Evolutionary conservation across 2,888 invertebrate genomes (phyloP), one percentile per base, ranked within the genome.

Genomic region (Thumatha senex): DNA sequence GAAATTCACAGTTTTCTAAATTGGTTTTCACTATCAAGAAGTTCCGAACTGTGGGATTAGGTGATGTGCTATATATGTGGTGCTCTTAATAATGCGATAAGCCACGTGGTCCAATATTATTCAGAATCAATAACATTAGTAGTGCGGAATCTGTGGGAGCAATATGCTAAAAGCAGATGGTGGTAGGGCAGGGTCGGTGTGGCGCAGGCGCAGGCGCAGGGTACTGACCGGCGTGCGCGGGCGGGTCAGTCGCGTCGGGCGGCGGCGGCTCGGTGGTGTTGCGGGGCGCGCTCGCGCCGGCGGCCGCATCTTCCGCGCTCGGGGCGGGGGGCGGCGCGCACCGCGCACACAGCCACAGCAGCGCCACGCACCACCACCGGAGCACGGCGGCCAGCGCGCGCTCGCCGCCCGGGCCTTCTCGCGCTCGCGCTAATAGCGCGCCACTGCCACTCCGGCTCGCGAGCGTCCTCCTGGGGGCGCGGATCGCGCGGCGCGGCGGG

Each of bases 361-460:
- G 87, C 88, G 89, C 88, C 89, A 88, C 89, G 86, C 87, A 87
- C 88, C 90, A 88, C 88, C 89, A 89, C 89, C 89, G 88, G 89
- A 88, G 84, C 89, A 89, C 87, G 88, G 89, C 89, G 86, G 89
- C 86, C 89, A 89, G 88, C 89, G 85, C 89, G 89, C 89, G 89
- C 89, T 87, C 88, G 85, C 82, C 83, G 84, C 84, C 84, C 84
- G 84, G 82, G 80, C 83, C 84, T 83, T 85, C 83, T 80, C 35
- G 43, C 51, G 46, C 46, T 40, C 83, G 84, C 84, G 84, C 84
- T 84, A 82, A 80, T 83, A 83, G 84, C 86, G 84, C 80, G 43
- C 51, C 51, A 46, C 46, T 46, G 47, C 43, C 46, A 80, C 80
- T 77, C 78, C 78, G 81, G 74, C 64, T 81, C 78, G 78, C 74